phyloP scores from a whole-genome alignment of 2,888 invertebrate species.

The Limnephilus auricula region DNA sequence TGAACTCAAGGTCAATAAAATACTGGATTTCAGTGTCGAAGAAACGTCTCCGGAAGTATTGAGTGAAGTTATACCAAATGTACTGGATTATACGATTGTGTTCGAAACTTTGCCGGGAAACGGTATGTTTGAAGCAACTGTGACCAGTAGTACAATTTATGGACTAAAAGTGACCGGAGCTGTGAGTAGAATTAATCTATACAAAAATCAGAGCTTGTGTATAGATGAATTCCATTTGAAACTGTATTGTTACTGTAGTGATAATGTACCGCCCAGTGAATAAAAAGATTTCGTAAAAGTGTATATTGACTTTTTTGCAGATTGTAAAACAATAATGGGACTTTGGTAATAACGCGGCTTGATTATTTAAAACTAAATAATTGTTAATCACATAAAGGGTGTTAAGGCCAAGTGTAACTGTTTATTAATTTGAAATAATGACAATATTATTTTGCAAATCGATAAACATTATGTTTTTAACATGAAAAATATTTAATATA shows the following conservation, averaged over 20 bases:
- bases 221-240: slow-evolving; percentile 86
- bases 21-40: slow-evolving; percentile 84
- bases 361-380: no score
- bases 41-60: slow-evolving; percentile 71
- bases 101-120: slow-evolving; percentile 82
- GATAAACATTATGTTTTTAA: no score
- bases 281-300: no score
- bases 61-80: slow-evolving; percentile 71
- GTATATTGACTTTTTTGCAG: no score
- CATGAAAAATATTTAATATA: no score
- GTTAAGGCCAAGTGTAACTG: no score
- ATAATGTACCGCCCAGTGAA: slow-evolving; percentile 13
- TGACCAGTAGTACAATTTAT: slow-evolving; percentile 71
- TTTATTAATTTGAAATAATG: no score
- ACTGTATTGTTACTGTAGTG: slow-evolving; percentile 85
- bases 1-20: slow-evolving; percentile 78
- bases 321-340: no score
- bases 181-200: slow-evolving; percentile 87
- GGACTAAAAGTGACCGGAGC: slow-evolving; percentile 81
- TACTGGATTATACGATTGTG: slow-evolving; percentile 81
- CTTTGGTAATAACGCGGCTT: no score
- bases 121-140: slow-evolving; percentile 88
- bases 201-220: slow-evolving; percentile 89
- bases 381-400: no score
- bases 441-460: no score